A percentile compares a stretch with the other conserved stretches of the same genome.
Evolutionary conservation across 2,888 invertebrate genomes (phyloP).

Genomic region (Eupithecia tripunctaria): DNA sequence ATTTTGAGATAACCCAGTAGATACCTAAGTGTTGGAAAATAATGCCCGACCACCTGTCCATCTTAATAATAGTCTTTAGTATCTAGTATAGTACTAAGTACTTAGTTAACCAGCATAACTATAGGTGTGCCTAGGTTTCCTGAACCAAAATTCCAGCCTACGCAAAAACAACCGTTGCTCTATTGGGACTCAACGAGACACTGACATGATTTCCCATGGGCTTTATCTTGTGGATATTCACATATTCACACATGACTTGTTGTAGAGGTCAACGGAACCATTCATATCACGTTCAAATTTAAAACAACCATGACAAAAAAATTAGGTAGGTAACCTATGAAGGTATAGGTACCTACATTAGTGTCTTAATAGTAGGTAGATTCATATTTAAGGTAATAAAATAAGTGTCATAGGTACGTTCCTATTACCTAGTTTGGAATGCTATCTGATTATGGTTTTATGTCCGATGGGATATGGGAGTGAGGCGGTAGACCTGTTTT

Average conservation of each 20-base stretch:
- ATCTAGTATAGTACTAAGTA: too few relatives aligned
- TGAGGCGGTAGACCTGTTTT: background rate
- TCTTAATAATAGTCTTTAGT: background rate
- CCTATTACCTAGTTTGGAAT: background rate
- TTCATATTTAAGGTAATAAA: too few relatives aligned
- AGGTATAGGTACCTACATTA: too few relatives aligned
- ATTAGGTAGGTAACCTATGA: background rate
- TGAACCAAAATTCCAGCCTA: background rate
- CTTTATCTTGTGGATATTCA: background rate
- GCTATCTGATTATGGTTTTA: background rate
- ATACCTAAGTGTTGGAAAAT: constrained; percentile 10
- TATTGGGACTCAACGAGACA: background rate
- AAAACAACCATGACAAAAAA: background rate
- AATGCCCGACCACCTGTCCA: background rate
- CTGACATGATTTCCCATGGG: background rate
- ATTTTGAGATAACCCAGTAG: constrained; percentile 20
- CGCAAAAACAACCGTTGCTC: background rate
- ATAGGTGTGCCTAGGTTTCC: background rate
- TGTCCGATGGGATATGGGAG: background rate
- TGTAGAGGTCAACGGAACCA: background rate
- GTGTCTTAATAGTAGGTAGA: too few relatives aligned
- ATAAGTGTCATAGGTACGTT: too few relatives aligned
- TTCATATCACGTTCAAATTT: too few relatives aligned
- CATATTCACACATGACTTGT: background rate
- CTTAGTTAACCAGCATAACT: too few relatives aligned